Evolutionary conservation across 2,797 vertebrate species (phyloP), one percentile per base, ranked within the genome.

Genomic region (Sparidentex hasta): DNA sequence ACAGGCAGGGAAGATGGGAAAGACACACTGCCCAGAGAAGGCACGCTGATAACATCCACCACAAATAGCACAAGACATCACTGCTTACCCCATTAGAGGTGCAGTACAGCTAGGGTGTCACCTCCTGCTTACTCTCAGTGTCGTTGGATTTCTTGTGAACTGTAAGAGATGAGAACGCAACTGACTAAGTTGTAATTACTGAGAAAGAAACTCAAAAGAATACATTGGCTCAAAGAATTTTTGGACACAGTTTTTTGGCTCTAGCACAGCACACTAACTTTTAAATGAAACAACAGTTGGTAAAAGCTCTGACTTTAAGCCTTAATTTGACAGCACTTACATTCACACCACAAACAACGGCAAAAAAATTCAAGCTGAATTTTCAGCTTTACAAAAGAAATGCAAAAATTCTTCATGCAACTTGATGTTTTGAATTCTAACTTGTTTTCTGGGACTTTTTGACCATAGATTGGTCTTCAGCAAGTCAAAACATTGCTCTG

Each of bases 31-130:
- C 13, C 64, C 78, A 71, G 67, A 79, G 57, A 83, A 74, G 38
- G 23, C 61, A 65, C 66, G 12, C 13, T 73, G 88, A 93, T 86
- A 92, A 82, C 84, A 88, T 87, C 78, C 76, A 78, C 88, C 82
- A 8, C 76, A 88, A 92, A 92, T 88, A 85, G 88, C 58, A 81
- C 56, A 72, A 65, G 62, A 83, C 78, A 59, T 59, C 73, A 66
- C 55, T 29, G 69, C 65, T 61, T 43, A 44, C 63, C 57, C 74
- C 80, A 72, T 83, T 81, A 77, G 73, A 65, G 78, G 46, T 59
- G 50, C 71, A 56, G 20, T 33, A n/a, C 54, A 74, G 86, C 73
- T 13, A 58, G 21, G 58, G 59, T 71, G 64, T 56, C 50, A 20
- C 7, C 56, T 75, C 65, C 55, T 52, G 68, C 67, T 48, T 75